Evolutionary conservation across 2,797 vertebrate genomes (phyloP), one percentile per base, ranked within the genome.

Genomic region (Siniperca obscura): DNA sequence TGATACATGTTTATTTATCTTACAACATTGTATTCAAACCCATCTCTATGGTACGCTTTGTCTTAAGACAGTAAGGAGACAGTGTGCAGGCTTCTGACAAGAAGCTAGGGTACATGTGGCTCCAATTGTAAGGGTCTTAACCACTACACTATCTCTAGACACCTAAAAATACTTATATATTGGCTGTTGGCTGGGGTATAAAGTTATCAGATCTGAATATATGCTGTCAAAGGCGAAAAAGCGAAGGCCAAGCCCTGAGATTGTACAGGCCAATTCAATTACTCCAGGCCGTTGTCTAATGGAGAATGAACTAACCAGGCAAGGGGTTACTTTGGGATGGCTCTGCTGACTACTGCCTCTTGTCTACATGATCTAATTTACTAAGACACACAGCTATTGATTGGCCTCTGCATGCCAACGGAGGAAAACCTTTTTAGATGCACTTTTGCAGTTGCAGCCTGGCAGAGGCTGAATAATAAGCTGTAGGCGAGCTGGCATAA

Each of bases 361-460:
- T 93, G 93, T 95, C 94, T 93, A 91, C 93, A 92, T 92, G 90
- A 95, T 95, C 94, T 94, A 94, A 96, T 95, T 96, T 95, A 94
- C 90, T 89, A 93, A 93, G 93, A 95, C 92, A 93, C 89, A 84
- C 83, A 70, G 69, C 77, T 95, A 95, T 96, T 94, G 95, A 96
- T 96, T 94, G 90, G 82, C 86, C 81, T 76, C 79, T 56, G 90
- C 86, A 86, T 92, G 92, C 94, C 93, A 93, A 74, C 56, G 14
- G 85, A 91, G 88, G 88, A 88, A 89, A 92, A 86, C 69, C 85
- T 82, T 93, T 87, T 90, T 82, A 87, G 83, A 89, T 90, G 89
- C 89, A 86, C 86, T 84, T 92, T 83, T 91, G 87, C 86, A 74
- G 83, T 83, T 73, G 80, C 84, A 80, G 85, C 91, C 83, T 76